Evolutionary conservation across 2,888 invertebrate species (phyloP).

Genomic region (Eilema depressum): DNA sequence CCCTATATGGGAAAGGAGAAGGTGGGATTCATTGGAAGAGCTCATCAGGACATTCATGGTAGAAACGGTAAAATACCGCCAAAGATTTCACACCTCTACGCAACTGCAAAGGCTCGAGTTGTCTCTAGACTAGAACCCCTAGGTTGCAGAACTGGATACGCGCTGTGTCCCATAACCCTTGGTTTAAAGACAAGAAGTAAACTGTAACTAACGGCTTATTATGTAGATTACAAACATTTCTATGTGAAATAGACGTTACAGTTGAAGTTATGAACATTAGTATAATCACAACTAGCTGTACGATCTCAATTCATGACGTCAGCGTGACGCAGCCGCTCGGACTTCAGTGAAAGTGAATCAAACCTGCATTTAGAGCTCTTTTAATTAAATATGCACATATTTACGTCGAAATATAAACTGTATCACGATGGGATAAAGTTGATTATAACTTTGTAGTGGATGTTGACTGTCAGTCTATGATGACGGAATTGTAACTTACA

Average conservation of each 20-base stretch:
- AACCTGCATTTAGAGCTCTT: conserved; percentile 42
- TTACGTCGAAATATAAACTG: conserved; percentile 8
- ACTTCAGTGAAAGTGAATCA: conserved; percentile 54
- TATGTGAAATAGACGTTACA: background rate
- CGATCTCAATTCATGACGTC: conserved; percentile 38
- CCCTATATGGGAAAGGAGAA: too few species aligned
- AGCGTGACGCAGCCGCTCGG: conserved; percentile 33
- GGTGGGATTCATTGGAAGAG: too few species aligned
- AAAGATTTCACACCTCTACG: too few species aligned
- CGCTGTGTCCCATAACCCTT: background rate
- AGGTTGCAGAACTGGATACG: background rate
- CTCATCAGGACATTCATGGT: too few species aligned
- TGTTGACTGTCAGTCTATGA: conserved; percentile 29
- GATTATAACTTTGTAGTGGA: background rate
- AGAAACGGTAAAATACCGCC: too few species aligned
- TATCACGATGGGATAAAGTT: conserved; percentile 29
- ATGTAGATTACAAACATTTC: background rate
- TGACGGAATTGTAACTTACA: conserved; percentile 34
- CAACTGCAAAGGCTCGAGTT: too few species aligned
- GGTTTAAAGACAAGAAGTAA: background rate
- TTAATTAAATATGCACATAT: conserved; percentile 37
- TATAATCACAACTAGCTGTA: conserved; percentile 6
- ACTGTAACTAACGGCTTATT: background rate
- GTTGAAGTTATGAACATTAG: background rate
- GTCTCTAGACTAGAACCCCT: too few species aligned